Evolutionary conservation across 1,140 invertebrate species (phyloP).

Genomic region (Scaptomyza hsui): DNA sequence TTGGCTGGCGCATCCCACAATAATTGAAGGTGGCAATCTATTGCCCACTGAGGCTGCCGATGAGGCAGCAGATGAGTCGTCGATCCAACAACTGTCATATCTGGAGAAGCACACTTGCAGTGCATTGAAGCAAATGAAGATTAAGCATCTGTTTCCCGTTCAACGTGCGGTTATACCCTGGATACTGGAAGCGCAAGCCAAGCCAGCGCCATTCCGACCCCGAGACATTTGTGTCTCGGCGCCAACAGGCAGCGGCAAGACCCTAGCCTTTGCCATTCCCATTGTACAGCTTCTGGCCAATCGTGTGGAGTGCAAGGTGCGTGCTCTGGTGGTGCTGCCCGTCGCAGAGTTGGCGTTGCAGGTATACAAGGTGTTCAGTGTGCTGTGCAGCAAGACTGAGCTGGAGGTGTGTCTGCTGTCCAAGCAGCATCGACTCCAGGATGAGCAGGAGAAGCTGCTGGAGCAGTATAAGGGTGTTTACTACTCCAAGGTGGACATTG

Average conservation of each 20-base stretch:
- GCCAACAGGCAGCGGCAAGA: constrained; percentile 99
- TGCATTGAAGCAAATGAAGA: constrained; percentile 89
- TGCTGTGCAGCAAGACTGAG: constrained; percentile 89
- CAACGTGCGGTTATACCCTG: constrained; percentile 93
- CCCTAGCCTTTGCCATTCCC: constrained; percentile 96
- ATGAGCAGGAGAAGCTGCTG: constrained; percentile 91
- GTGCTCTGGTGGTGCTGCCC: constrained; percentile 95
- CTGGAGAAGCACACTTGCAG: constrained; percentile 85
- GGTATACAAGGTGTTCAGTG: constrained; percentile 92
- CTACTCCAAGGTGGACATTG: constrained; percentile 91
- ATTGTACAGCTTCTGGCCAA: constrained; percentile 89
- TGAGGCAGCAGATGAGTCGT: constrained; percentile 86
- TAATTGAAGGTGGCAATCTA: constrained; percentile 86
- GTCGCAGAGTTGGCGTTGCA: constrained; percentile 96
- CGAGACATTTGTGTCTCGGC: constrained; percentile 98
- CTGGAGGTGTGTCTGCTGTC: constrained; percentile 90
- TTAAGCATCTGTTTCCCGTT: constrained; percentile 94
- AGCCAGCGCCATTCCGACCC: constrained; percentile 87
- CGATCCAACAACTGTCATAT: constrained; percentile 85
- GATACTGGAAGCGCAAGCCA: constrained; percentile 87
- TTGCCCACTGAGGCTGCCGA: constrained; percentile 87
- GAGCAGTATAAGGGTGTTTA: constrained; percentile 86
- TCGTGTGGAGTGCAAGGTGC: constrained; percentile 86
- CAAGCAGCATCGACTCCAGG: constrained; percentile 89
- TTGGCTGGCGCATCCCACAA: constrained; percentile 93